These are phyloP conservation scores for Parotocinclus haroldoi DNA, from an alignment of 2,797 vertebrate genomes.

Conservation along the genomic window DNA sequence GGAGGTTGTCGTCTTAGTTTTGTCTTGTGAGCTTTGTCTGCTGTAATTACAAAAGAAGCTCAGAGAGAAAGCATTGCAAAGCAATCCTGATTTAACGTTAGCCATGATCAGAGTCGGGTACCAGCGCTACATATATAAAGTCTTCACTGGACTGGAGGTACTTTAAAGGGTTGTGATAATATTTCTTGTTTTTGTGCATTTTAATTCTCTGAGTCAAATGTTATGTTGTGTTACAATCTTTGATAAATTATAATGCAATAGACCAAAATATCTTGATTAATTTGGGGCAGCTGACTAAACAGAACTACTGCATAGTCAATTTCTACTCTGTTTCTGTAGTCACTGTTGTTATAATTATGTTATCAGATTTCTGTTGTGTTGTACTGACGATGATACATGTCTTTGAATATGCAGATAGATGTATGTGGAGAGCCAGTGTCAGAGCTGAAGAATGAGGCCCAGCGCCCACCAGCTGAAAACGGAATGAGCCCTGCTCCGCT, in stretches of 20 bases:
- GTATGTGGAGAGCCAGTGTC: constrained; percentile 76
- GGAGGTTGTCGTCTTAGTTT: constrained; percentile 26
- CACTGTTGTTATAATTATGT: no score
- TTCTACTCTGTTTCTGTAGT: no score
- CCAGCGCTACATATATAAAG: constrained; percentile 64
- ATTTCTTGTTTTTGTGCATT: neutral
- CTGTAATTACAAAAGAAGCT: neutral
- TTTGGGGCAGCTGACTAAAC: no score
- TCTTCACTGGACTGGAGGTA: constrained; percentile 64
- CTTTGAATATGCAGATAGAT: constrained; percentile 71
- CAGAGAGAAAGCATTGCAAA: neutral
- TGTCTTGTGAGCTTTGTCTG: constrained; percentile 14
- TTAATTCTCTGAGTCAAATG: neutral
- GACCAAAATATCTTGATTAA: no score
- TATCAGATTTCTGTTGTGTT: neutral
- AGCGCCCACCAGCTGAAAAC: constrained; percentile 85
- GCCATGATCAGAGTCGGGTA: constrained; percentile 72
- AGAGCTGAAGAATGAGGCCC: constrained; percentile 80
- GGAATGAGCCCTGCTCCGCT: constrained; percentile 82
- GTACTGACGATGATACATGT: constrained; percentile 1
- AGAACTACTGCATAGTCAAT: no score
- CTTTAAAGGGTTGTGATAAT: neutral
- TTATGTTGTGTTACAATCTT: neutral
- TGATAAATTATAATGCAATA: no score
- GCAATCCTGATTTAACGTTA: constrained; percentile 20